Base-by-base conservation (phyloP, 2,113 vertebrate genomes). In the Anser brachyrhynchus region DNA sequence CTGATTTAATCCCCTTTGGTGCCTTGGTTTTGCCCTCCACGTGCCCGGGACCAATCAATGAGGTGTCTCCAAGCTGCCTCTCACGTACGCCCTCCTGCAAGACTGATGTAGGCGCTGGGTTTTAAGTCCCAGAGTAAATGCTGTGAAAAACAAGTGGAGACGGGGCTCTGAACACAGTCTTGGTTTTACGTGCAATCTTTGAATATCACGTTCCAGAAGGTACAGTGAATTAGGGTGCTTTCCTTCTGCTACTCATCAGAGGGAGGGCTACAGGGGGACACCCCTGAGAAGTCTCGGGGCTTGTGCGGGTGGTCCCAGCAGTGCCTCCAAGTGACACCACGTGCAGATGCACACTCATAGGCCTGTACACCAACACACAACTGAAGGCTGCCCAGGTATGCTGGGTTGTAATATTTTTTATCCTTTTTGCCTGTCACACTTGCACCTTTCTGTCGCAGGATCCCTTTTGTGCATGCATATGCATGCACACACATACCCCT, bases 61-160 rank as follows among this genome's bases (percentile, higher is more conserved):
- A 59, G 26, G 55, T 29, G 18, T 57, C 64, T 67, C 49, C 39
- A 35, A 20, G 18, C 44, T 29, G 19, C 7, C 28, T 69, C 16
- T 26, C 64, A 57, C 5, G 0, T 31, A 61, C 31, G 31, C 0
- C 4, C 19, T 16, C 13, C 16, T 5, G 13, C 43, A 66, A 78
- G 35, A 25, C 15, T 65, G 70, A 11, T 0, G 1, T 4, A 70
- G 10, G 22, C 0, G 0, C 2, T 19, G 35, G 17, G 79, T 82
- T 94, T 87, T 51, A 73, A 82, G 46, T 43, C 77, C 17, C 22
- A 22, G n/a, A 58, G 23, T 52, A 84, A 90, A 12, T 39, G 18
- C 29, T 82, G 58, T 9, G 49, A 87, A 86, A 81, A 4, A 64
- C 19, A 92, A 20, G 28, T 9, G 22, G 52, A 71, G 22, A 6